A percentile compares a stretch with the other conserved stretches of the same genome.
Conservation (phyloP, 2,797 vertebrate species). For the Glyptemys insculpta region DNA sequence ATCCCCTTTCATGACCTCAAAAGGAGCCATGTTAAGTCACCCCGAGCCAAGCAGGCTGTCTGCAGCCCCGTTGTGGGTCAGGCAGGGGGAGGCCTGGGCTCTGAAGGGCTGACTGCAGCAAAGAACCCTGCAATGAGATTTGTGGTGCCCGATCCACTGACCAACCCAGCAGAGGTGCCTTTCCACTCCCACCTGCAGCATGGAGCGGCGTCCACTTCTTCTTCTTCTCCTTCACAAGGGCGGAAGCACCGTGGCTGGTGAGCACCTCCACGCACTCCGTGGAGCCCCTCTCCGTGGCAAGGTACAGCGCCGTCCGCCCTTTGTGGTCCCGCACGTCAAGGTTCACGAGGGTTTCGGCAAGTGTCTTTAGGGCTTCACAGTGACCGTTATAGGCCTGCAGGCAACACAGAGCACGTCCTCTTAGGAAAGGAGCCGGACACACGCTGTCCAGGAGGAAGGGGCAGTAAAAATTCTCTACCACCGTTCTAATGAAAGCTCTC, state of each 20-base stretch:
- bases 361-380: conserved; percentile 94
- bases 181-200: conserved; percentile 86
- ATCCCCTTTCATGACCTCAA: too few species aligned
- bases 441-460: neutral
- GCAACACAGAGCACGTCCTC: fast-evolving
- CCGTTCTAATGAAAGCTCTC: neutral
- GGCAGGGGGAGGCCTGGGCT: neutral
- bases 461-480: neutral
- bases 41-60: too few species aligned
- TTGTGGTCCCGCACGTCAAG: conserved; percentile 93
- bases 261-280: conserved; percentile 94
- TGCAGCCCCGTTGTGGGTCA: neutral
- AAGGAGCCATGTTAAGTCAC: too few species aligned
- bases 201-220: conserved; percentile 96
- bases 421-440: neutral
- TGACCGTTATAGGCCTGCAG: conserved; percentile 94
- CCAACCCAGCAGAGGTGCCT: neutral
- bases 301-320: conserved; percentile 94
- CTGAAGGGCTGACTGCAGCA: neutral
- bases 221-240: conserved; percentile 91
- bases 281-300: conserved; percentile 93
- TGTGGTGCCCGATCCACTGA: neutral
- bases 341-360: conserved; percentile 94
- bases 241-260: conserved; percentile 92
- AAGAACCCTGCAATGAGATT: neutral